Evolutionary conservation across 2,797 vertebrate species (phyloP).

Genomic region (Novumbra hubbsi): DNA sequence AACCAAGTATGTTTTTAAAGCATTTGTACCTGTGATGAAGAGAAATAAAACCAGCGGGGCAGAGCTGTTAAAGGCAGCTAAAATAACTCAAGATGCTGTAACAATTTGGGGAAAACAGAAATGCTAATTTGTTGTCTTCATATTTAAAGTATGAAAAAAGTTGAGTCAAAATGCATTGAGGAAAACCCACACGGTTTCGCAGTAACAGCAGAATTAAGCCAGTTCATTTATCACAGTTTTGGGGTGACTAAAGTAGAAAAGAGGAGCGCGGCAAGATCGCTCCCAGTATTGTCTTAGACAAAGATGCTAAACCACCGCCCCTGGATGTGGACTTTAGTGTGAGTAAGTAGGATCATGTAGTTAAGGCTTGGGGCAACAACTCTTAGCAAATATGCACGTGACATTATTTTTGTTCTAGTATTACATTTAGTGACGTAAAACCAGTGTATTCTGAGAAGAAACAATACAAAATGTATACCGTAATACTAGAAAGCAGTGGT

Average conservation of each 20-base stretch:
- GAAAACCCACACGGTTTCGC: constrained; percentile 32
- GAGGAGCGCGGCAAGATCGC: constrained; percentile 13
- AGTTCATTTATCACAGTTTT: constrained; percentile 48
- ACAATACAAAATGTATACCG: background rate
- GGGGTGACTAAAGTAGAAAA: constrained; percentile 12
- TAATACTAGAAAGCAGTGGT: background rate
- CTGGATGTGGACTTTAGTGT: background rate
- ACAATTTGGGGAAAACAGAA: constrained; percentile 36
- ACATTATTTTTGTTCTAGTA: background rate
- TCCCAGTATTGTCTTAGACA: constrained; percentile 5
- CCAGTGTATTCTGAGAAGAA: background rate
- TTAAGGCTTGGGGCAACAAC: constrained; percentile 52
- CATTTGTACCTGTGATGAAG: constrained; percentile 66
- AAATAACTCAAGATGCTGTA: constrained; percentile 31
- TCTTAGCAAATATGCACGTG: background rate
- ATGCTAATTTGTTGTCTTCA: constrained; percentile 41
- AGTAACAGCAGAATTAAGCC: constrained; percentile 54
- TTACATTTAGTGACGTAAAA: background rate
- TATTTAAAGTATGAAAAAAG: constrained; percentile 34
- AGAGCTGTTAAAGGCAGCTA: constrained; percentile 39
- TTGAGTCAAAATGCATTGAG: constrained; percentile 3
- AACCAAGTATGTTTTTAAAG: constrained; percentile 55
- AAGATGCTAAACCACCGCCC: constrained; percentile 21
- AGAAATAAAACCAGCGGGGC: constrained; percentile 31
- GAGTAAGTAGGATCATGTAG: constrained; percentile 11